phyloP scores from a whole-genome alignment of 1,140 invertebrate genomes.

The Hirudo medicinalis region DNA sequence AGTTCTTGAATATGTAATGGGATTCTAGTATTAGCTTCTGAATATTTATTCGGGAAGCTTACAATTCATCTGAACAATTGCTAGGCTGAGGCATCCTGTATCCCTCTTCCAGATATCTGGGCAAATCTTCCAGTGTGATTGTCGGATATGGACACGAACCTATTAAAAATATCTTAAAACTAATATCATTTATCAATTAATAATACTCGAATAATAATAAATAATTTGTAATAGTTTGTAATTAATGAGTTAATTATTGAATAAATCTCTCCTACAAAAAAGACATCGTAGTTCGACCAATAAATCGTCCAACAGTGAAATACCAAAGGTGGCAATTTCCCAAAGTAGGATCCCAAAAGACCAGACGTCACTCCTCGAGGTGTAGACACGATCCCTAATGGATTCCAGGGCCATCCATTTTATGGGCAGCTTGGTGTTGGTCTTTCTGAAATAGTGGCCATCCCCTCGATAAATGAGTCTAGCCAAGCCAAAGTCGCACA shows the following conservation, averaged over 20 bases:
- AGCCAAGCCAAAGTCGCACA: conserved; percentile 34
- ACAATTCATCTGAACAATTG: conserved; percentile 39
- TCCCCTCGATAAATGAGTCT: conserved; percentile 24
- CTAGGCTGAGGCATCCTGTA: conserved; percentile 39
- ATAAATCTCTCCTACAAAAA: too few relatives aligned
- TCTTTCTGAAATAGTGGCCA: conserved; percentile 40
- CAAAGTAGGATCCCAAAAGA: conserved; percentile 78
- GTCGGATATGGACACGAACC: conserved; percentile 38
- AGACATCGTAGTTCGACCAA: too few relatives aligned
- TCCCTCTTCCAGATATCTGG: conserved; percentile 33
- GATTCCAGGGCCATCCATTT: conserved; percentile 88
- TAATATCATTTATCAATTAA: too few relatives aligned
- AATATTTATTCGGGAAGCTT: too few relatives aligned
- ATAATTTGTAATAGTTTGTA: too few relatives aligned
- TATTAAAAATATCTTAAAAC: conserved; percentile 18
- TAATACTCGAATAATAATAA: too few relatives aligned
- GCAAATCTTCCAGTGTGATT: conserved; percentile 36
- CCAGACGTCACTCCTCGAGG: conserved; percentile 81
- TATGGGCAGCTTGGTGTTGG: conserved; percentile 53
- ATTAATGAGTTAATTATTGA: too few relatives aligned
- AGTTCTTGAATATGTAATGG: too few relatives aligned
- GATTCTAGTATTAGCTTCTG: too few relatives aligned
- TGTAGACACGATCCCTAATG: conserved; percentile 72
- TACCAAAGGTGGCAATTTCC: conserved; percentile 87
- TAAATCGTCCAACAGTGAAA: too few relatives aligned